phyloP scores from a whole-genome alignment of 37 sponge, comb jelly and placozoan genomes.

The Corticium candelabrum region DNA sequence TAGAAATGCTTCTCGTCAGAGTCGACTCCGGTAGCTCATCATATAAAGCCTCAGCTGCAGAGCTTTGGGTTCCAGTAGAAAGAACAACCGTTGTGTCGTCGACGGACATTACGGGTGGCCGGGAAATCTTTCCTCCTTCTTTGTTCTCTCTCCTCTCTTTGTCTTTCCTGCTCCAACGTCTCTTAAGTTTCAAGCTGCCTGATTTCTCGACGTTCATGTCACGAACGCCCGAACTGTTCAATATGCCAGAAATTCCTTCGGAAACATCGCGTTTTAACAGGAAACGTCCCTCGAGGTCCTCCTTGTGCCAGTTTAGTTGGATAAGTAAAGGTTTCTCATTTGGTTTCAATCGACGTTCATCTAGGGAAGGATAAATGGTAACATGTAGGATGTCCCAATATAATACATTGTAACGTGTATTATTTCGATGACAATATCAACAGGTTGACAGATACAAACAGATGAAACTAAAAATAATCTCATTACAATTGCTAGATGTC shows the following conservation, averaged over 20 bases:
- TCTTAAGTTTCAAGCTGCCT: neutral
- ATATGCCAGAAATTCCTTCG: neutral
- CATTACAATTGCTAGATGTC: neutral
- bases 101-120: neutral
- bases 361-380: constrained; percentile 34
- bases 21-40: constrained; percentile 13
- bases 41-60: neutral
- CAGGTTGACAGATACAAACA: no score
- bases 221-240: neutral
- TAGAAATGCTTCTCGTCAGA: constrained; percentile 62
- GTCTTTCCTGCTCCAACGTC: neutral
- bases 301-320: constrained; percentile 62
- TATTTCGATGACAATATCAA: no score
- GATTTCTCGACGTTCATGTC: neutral
- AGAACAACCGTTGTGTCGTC: neutral
- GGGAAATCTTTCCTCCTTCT: neutral
- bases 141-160: neutral
- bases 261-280: constrained; percentile 9
- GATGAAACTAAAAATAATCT: no score
- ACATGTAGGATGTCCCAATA: no score
- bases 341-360: constrained; percentile 34
- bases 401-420: no score
- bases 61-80: neutral
- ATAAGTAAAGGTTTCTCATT: constrained; percentile 58
- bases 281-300: constrained; percentile 63